phyloP scores from a whole-genome alignment of 2,113 vertebrate species.

The Petromus typicus region DNA sequence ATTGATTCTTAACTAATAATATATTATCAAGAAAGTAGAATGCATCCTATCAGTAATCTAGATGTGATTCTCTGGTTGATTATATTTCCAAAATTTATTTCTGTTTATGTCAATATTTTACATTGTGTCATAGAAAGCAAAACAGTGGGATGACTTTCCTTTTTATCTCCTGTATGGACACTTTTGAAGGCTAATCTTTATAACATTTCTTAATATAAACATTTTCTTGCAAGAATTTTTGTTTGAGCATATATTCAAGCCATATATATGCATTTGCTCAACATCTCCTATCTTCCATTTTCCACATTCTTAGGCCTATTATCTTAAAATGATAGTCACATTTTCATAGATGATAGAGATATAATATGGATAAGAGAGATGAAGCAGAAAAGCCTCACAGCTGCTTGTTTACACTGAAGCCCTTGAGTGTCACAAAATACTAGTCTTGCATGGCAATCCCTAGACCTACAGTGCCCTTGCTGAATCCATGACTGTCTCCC shows the following conservation, averaged over 20 bases:
- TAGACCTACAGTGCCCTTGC: conserved; percentile 60
- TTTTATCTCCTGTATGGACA: background rate
- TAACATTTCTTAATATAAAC: background rate
- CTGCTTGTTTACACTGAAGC: background rate
- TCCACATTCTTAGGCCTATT: accelerated
- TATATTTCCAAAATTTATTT: conserved; percentile 32
- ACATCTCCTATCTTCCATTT: background rate
- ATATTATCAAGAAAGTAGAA: conserved; percentile 47
- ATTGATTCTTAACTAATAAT: conserved; percentile 64
- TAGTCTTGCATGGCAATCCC: conserved; percentile 28
- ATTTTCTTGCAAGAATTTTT: background rate
- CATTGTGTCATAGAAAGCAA: background rate
- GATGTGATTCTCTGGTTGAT: conserved; percentile 10
- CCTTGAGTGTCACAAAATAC: background rate
- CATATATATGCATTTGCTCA: background rate
- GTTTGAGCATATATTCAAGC: background rate
- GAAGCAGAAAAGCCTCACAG: background rate
- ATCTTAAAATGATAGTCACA: background rate
- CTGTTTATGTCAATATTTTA: conserved; percentile 31
- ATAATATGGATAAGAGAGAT: background rate
- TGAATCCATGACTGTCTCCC: background rate
- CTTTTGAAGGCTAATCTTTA: conserved; percentile 8
- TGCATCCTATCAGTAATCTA: background rate
- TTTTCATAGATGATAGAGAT: background rate
- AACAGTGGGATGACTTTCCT: background rate